Conservation (phyloP, 2,113 vertebrate genomes). For the Clarias macrocephalus region DNA sequence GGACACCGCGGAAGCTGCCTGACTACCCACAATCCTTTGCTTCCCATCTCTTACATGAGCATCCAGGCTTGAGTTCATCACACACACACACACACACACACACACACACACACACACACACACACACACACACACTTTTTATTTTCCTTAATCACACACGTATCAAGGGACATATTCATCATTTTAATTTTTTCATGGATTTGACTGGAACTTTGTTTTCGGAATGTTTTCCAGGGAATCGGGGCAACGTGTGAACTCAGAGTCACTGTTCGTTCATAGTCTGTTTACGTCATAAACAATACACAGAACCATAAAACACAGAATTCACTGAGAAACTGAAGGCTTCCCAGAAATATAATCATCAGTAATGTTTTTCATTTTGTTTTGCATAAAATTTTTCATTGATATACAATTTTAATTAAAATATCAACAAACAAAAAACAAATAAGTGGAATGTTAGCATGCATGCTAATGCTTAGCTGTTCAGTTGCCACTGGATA, state of each 20-base stretch:
- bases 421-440: not conserved
- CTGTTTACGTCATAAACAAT: not conserved
- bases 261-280: not conserved
- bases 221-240: not conserved
- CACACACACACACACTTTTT: not conserved
- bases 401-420: not conserved
- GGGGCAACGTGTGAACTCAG: not conserved
- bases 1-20: not conserved
- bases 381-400: not conserved
- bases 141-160: not conserved
- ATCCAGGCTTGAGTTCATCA: slow-evolving; percentile 27
- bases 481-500: not conserved
- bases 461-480: slow-evolving; percentile 5
- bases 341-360: not conserved
- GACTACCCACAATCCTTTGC: slow-evolving; percentile 34
- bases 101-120: slow-evolving; percentile 23
- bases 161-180: not conserved
- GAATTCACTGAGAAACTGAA: not conserved
- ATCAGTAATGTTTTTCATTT: not conserved
- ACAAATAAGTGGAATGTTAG: not conserved
- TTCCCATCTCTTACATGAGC: slow-evolving; percentile 30
- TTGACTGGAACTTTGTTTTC: not conserved
- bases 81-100: slow-evolving; percentile 15
- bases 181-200: not conserved
- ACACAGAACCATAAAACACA: not conserved